Evolutionary conservation across 1,140 invertebrate genomes (phyloP), one percentile per base, ranked within the genome.

Genomic region (Sitophilus oryzae): DNA sequence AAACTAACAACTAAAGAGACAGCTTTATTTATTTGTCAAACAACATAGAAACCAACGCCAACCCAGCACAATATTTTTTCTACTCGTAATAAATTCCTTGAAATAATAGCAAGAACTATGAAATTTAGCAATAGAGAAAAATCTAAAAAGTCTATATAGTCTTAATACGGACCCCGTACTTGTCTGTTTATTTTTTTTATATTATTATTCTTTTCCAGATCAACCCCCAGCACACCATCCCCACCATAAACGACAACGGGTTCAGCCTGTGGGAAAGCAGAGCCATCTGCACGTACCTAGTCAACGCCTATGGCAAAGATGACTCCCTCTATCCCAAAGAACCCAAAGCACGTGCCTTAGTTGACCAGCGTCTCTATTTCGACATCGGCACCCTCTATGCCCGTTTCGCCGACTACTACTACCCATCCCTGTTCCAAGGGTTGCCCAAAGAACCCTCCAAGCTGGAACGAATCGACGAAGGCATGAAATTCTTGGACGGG

Each of bases 291-390:
- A 73, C 74, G 0, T 91, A 91, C 69, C 72, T 91, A 51, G 81
- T 73, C 0, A 80, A 84, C 57, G 77, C 85, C 61, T 91, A 90
- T 64, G 84, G 76, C 21, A 86, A 86, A 66, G 76, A 85, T 55
- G 83, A 80, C 66, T 72, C 74, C 1, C 71, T 90, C 5, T 90
- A 89, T 66, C 88, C 88, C 0, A 85, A 84, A 59, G 82, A 88
- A 25, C 75, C 82, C 0, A 81, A 84, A 56, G 77, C 81, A 46
- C 72, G 87, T 8, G 87, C 84, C 1, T 0, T 83, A 0, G 81
- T 91, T 2, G 82, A 90, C 64, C 81, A 85, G 59, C 77, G 83
- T 50, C 70, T 91, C 1, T 84, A 83, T 67, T 91, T 90, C 67
- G 86, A 90, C 63, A 72, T 81, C n/a, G 82, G 80, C 35, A 81